Conservation (phyloP, 2,888 invertebrate genomes). For the Parthenolecanium corni region DNA sequence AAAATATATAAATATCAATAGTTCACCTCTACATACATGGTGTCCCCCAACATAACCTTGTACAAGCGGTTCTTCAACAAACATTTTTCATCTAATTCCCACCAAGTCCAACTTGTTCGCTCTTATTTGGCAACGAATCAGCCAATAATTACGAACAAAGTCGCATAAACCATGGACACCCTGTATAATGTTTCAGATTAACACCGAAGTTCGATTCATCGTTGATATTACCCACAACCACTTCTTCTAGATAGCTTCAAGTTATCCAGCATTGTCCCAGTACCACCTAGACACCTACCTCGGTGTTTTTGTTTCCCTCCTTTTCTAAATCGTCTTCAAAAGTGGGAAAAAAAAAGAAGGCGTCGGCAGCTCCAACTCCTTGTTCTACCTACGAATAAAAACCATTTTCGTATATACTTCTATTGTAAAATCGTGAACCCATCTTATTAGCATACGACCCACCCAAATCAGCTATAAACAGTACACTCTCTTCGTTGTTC, state of each 20-base stretch:
- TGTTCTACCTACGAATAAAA: slow-evolving; percentile 8
- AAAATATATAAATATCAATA: too few species aligned
- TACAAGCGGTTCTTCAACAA: too few species aligned
- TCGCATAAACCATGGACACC: too few species aligned
- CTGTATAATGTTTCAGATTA: too few species aligned
- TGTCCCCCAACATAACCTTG: too few species aligned
- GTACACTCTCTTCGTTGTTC: background rate
- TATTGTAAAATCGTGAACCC: background rate
- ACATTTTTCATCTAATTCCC: too few species aligned
- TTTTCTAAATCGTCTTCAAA: background rate
- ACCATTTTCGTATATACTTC: background rate
- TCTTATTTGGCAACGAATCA: too few species aligned
- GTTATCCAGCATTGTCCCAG: background rate
- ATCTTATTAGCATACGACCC: slow-evolving; percentile 6
- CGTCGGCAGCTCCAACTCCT: slow-evolving; percentile 4
- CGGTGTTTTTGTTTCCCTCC: too few species aligned
- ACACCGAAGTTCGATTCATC: too few species aligned
- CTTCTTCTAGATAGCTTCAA: background rate
- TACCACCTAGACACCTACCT: background rate
- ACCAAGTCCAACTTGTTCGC: too few species aligned
- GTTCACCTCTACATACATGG: too few species aligned
- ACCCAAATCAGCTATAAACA: background rate
- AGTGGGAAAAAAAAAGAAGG: slow-evolving; percentile 1
- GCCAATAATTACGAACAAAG: too few species aligned
- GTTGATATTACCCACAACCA: background rate